Base-by-base conservation (phyloP, 2,888 invertebrate genomes). In the Drepana falcataria region DNA sequence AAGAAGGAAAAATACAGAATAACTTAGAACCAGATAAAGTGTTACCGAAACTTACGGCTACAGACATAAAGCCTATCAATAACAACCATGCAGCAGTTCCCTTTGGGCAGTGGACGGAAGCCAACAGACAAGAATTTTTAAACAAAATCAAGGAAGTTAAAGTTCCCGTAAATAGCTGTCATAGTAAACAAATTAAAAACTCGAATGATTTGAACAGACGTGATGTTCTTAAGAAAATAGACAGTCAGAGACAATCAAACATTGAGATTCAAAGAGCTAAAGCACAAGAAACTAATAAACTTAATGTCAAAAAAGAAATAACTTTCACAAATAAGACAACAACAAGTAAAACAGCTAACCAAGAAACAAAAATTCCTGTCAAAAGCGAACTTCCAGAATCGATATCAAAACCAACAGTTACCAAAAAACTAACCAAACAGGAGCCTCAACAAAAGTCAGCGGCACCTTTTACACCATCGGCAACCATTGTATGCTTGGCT, bases 71-170 rank as follows among this genome's bases (percentile, higher is more conserved):
- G 62, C 70, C 79, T 48, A 69, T 71, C 1, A 81, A 77, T 53
- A 85, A 81, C 60, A 86, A 83, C 62, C 79, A 83, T 60, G 66
- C 75, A 35, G 79, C 84, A 44, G 91, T 91, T 47, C 91, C 91
- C 41, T 91, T 91, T 68, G 91, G 91, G 4, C 82, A 87, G 70
- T 91, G 91, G 91, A 91, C 91, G 47, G 87, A 85, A 59, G 89
- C 79, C 4, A 85, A 91, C 61, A 84, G 88, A 54, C 87, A 89
- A 71, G 87, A 85, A 48, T 91, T 89, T 68, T 69, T 91, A 34
- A 83, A 83, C 61, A 87, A 87, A 77, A 83, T 90, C 53, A 89
- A 87, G 63, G 85, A 85, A 69, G 68, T 77, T 3, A 90, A 85
- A 67, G 69, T 77, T 6, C 79, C 84, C 48, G 70, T 75, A 35